These are phyloP conservation scores for Callospermophilus lateralis DNA, from an alignment of 2,113 vertebrate species.

Conservation along the genomic window DNA sequence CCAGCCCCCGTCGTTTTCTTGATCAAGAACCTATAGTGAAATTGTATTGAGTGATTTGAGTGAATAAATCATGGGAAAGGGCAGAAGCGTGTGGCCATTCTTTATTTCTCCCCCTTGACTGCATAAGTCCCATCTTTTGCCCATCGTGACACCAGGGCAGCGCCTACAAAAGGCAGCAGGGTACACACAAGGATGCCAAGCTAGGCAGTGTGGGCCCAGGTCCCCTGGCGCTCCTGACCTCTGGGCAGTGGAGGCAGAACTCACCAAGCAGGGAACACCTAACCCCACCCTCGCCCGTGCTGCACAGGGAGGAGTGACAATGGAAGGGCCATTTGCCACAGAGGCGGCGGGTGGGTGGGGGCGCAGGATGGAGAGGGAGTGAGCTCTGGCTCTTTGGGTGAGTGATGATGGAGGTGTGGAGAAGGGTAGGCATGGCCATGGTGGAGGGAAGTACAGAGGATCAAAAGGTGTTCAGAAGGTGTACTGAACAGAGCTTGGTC, in stretches of 20 bases:
- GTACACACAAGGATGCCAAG: too few species aligned
- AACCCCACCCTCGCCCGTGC: too few species aligned
- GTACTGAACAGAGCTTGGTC: neutral
- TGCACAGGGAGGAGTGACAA: neutral
- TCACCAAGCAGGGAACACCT: neutral
- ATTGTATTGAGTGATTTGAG: too few species aligned
- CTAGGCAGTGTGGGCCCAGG: too few species aligned
- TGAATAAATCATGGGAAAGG: too few species aligned
- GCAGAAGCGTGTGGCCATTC: too few species aligned
- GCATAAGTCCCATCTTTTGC: too few species aligned
- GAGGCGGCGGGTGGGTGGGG: neutral
- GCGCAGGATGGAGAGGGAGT: neutral
- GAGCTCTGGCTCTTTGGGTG: neutral
- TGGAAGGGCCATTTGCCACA: neutral
- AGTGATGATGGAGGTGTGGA: neutral
- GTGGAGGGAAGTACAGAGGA: neutral
- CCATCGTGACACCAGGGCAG: neutral
- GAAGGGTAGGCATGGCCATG: neutral
- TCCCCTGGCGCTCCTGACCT: neutral
- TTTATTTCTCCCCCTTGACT: too few species aligned
- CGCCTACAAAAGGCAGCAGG: neutral
- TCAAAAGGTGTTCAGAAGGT: neutral
- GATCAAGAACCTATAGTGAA: too few species aligned
- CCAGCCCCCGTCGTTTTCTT: too few species aligned
- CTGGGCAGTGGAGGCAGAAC: neutral